A percentile compares a stretch with the other conserved stretches of the same genome.
These are phyloP conservation scores for Drosophila trichaetosa DNA, from an alignment of 2,888 invertebrate species.

Conservation along the genomic window DNA sequence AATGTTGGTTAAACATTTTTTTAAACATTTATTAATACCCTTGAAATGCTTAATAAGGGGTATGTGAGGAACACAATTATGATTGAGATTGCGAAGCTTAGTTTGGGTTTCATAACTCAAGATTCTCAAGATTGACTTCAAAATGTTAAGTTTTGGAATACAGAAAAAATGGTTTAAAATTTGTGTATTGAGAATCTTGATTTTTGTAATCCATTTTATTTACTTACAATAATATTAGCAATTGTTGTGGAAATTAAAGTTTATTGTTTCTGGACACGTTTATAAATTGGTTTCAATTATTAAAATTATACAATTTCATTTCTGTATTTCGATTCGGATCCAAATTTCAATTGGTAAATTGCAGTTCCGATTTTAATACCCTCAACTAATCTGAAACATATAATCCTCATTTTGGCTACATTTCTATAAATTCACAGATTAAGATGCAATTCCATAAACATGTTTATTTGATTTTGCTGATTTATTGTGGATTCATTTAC, in stretches of 20 bases:
- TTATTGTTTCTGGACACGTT: too few relatives aligned
- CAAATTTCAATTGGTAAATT: too few relatives aligned
- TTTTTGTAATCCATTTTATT: too few relatives aligned
- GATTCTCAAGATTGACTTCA: background rate
- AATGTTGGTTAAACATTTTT: constrained; percentile 51
- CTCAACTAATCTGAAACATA: too few relatives aligned
- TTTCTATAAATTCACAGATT: background rate
- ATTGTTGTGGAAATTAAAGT: too few relatives aligned
- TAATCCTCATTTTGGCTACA: background rate
- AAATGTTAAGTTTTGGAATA: background rate
- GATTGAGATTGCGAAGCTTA: background rate
- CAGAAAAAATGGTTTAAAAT: background rate
- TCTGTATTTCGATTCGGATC: too few relatives aligned
- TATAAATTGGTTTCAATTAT: too few relatives aligned
- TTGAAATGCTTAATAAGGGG: background rate
- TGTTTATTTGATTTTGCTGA: background rate
- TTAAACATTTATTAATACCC: constrained; percentile 26
- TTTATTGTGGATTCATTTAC: background rate
- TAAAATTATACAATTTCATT: too few relatives aligned
- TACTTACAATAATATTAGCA: too few relatives aligned
- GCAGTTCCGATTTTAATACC: too few relatives aligned
- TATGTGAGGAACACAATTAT: background rate
- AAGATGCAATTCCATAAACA: background rate
- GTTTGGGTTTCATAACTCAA: background rate
- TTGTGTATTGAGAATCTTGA: too few relatives aligned